Conservation (phyloP, 2,888 invertebrate genomes). For the Leptura quadrifasciata region DNA sequence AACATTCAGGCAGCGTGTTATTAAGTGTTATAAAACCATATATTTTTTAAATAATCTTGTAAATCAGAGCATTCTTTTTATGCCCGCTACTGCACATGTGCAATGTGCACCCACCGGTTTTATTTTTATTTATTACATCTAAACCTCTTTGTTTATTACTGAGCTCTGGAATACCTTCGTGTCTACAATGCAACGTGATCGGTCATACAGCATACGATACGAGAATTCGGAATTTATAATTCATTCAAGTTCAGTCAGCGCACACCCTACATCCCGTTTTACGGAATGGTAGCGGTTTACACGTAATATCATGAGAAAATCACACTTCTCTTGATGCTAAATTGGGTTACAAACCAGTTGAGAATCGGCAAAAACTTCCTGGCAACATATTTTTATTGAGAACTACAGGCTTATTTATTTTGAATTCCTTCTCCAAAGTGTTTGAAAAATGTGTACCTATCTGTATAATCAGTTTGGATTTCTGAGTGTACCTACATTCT, state of each 20-base stretch:
- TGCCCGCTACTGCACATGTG: not conserved
- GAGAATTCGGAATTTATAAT: constrained; percentile 5
- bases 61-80: not conserved
- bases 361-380: constrained; percentile 1
- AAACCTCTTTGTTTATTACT: no score
- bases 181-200: not conserved
- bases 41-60: no score
- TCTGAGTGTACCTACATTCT: no score
- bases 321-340: not conserved
- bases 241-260: constrained; percentile 6
- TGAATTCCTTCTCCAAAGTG: no score
- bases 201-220: constrained; percentile 4
- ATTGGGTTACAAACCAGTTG: not conserved
- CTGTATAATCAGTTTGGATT: no score
- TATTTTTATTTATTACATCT: constrained; percentile 11
- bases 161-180: not conserved
- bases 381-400: no score
- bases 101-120: not conserved
- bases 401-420: no score
- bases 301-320: constrained; percentile 15
- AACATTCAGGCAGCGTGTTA: no score
- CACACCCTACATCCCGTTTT: constrained; percentile 9
- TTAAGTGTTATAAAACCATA: no score
- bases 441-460: no score
- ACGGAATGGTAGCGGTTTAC: not conserved